Evolutionary conservation across 2,888 invertebrate species (phyloP), one percentile per base, ranked within the genome.

Genomic region (Trypoxylon attenuatum): DNA sequence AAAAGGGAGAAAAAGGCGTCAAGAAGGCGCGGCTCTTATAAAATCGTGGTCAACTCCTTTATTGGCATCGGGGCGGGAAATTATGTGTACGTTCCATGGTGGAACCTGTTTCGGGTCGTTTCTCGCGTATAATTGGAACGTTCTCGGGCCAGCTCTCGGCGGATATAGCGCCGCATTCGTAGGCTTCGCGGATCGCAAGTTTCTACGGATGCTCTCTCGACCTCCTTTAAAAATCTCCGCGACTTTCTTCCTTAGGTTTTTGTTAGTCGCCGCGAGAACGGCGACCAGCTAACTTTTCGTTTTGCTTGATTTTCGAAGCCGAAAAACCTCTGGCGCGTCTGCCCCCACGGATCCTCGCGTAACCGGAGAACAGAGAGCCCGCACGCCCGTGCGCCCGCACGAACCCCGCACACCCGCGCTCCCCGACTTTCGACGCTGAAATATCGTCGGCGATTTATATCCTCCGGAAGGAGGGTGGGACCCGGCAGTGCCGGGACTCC

Each of bases 41-140:
- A 82, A 83, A 84, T 81, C 77, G 79, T 80, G 79, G 70, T 63
- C 76, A 61, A 80, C 81, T 80, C 80, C 80, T 84, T 82, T 83
- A 84, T 82, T 82, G 82, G 83, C 74, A 74, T 74, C 73, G 71
- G 76, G 78, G 77, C 77, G 82, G 82, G 77, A 85, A 84, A 85
- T 84, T 82, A 84, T 82, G 81, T 81, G 82, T 80, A 81, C 84
- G 84, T 84, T 84, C 83, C 84, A 72, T 38, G 64, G 71, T 71
- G 76, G 78, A 84, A 84, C 84, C 84, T 81, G 84, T 84, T 85
- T 82, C 79, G 76, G 73, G 65, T 70, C 79, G 77, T 82, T 80
- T 81, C 82, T 82, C 79, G 69, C 76, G 72, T 83, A 83, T 84
- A 85, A 84, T 85, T 84, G 84, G 83, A 82, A 83, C 83, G 80